A percentile compares a stretch with the other conserved stretches of the same genome.
phyloP scores from a whole-genome alignment of 2,113 vertebrate species.

The Python bivittatus region DNA sequence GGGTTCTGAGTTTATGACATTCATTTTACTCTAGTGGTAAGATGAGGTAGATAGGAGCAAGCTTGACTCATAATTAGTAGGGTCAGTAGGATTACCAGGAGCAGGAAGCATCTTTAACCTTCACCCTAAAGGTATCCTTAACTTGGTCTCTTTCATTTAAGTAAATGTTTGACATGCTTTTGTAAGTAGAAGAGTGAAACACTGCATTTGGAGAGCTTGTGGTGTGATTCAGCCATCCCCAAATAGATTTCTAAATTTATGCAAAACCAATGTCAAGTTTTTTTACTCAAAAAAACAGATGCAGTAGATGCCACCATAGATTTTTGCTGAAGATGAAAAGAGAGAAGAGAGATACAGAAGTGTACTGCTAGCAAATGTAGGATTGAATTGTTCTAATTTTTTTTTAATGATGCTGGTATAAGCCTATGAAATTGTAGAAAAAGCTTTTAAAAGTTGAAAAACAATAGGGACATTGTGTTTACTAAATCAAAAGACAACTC shows the following conservation, averaged over 20 bases:
- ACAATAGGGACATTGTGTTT: not conserved
- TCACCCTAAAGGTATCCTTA: not conserved
- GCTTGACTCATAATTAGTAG: not conserved
- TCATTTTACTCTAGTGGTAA: not conserved
- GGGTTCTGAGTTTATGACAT: not conserved
- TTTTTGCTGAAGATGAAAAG: not conserved
- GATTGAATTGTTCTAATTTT: not conserved
- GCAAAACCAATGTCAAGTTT: not conserved
- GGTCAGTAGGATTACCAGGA: not conserved
- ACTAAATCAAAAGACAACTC: not conserved
- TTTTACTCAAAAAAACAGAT: not conserved
- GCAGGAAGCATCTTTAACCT: not conserved
- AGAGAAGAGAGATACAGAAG: not conserved
- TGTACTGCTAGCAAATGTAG: not conserved
- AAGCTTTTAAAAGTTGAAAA: not conserved
- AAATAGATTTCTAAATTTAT: not conserved
- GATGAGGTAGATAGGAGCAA: not conserved
- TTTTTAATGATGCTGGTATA: not conserved
- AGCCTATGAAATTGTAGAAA: not conserved
- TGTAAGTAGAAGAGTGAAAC: not conserved
- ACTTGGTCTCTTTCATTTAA: not conserved
- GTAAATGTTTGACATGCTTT: not conserved
- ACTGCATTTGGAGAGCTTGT: not conserved
- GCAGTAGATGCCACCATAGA: not conserved
- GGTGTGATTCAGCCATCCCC: not conserved